A percentile compares a stretch with the other conserved stretches of the same genome.
These are phyloP conservation scores for Papilio aristodemus DNA, from an alignment of 1,140 invertebrate species.

Conservation along the genomic window DNA sequence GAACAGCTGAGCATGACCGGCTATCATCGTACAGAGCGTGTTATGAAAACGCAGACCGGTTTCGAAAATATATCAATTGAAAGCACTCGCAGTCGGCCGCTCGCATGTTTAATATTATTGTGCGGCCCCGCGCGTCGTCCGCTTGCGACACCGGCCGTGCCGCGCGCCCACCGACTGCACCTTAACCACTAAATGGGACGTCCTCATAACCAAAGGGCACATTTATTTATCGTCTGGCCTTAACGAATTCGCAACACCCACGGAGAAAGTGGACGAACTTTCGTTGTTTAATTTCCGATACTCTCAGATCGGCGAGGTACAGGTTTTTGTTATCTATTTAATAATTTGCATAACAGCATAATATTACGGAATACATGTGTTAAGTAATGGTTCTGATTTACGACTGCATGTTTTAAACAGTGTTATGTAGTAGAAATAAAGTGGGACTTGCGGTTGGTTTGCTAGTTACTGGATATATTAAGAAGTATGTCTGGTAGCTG, in stretches of 20 bases:
- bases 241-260: conserved; percentile 17
- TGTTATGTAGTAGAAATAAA: background rate
- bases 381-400: conserved; percentile 37
- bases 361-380: conserved; percentile 39
- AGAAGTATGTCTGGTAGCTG: background rate
- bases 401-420: conserved; percentile 10
- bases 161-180: conserved; percentile 52
- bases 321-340: conserved; percentile 44
- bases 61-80: conserved; percentile 77
- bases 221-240: conserved; percentile 25
- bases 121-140: conserved; percentile 44
- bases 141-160: conserved; percentile 58
- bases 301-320: conserved; percentile 35
- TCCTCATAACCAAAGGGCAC: conserved; percentile 36
- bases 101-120: conserved; percentile 73
- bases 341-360: conserved; percentile 45
- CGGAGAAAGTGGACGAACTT: conserved; percentile 33
- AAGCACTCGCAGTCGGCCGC: conserved; percentile 55
- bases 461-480: background rate
- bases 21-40: conserved; percentile 55
- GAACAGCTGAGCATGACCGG: conserved; percentile 35
- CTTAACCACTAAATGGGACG: conserved; percentile 42
- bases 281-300: conserved; percentile 18
- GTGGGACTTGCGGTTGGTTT: background rate
- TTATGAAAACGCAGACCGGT: conserved; percentile 75